These are phyloP conservation scores for Nematolebias whitei DNA, from an alignment of 2,113 vertebrate species.

Conservation along the genomic window DNA sequence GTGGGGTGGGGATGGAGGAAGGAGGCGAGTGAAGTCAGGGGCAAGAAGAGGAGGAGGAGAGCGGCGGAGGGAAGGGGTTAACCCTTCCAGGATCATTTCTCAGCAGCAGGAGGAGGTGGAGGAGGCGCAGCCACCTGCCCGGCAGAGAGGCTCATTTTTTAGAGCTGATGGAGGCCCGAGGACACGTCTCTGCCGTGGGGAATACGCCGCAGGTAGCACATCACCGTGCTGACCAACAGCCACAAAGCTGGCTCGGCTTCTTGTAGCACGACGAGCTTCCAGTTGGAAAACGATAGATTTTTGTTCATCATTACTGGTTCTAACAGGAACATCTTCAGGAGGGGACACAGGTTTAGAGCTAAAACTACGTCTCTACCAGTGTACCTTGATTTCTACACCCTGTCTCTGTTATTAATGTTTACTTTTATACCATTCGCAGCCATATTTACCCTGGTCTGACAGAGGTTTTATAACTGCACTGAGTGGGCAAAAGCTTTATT, in stretches of 20 bases:
- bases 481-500: slow-evolving; percentile 56
- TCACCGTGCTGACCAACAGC: slow-evolving; percentile 43
- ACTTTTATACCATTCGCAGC: background rate
- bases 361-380: background rate
- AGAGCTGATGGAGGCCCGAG: slow-evolving; percentile 52
- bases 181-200: slow-evolving; percentile 31
- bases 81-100: slow-evolving; percentile 68
- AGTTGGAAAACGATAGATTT: background rate
- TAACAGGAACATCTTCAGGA: background rate
- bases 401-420: background rate
- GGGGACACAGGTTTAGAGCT: background rate
- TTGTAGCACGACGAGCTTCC: background rate
- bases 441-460: background rate
- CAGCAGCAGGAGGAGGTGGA: slow-evolving; percentile 39
- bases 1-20: slow-evolving; percentile 42
- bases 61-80: slow-evolving; percentile 40
- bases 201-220: slow-evolving; percentile 20
- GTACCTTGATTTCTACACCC: background rate
- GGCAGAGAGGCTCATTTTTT: slow-evolving; percentile 64
- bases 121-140: slow-evolving; percentile 58
- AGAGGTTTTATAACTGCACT: slow-evolving; percentile 61
- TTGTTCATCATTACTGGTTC: background rate
- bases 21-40: slow-evolving; percentile 40
- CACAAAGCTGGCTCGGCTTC: slow-evolving; percentile 17
- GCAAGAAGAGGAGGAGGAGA: slow-evolving; percentile 18